Conservation (phyloP, 2,888 invertebrate species). For the Harpagoxenus sublaevis region DNA sequence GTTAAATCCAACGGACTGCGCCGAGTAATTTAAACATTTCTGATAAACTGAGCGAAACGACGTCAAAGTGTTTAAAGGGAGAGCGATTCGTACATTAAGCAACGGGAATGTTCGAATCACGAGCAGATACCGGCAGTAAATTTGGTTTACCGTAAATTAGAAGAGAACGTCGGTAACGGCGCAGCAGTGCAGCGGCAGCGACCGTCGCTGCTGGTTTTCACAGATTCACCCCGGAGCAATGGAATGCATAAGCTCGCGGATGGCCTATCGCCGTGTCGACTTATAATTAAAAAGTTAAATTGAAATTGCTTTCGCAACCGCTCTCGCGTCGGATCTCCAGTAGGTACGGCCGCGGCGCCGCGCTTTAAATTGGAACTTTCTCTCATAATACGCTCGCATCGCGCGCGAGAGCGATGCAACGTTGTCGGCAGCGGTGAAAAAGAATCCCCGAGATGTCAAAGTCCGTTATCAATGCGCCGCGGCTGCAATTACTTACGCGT, state of each 20-base stretch:
- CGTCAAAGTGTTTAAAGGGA: slow-evolving; percentile 33
- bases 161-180: slow-evolving; percentile 56
- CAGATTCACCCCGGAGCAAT: slow-evolving; percentile 48
- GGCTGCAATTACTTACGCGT: slow-evolving; percentile 36
- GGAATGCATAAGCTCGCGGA: slow-evolving; percentile 65
- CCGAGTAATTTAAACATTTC: slow-evolving; percentile 11
- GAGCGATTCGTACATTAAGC: slow-evolving; percentile 32
- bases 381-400: slow-evolving; percentile 27
- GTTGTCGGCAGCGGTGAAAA: slow-evolving; percentile 25
- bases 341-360: background rate
- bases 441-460: slow-evolving; percentile 39
- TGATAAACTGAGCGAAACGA: background rate
- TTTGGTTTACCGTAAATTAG: slow-evolving; percentile 73
- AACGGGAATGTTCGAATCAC: slow-evolving; percentile 59
- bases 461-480: slow-evolving; percentile 35
- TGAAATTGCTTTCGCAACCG: slow-evolving; percentile 70
- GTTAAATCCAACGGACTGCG: background rate
- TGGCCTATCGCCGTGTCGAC: slow-evolving; percentile 68
- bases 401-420: background rate
- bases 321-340: slow-evolving; percentile 61
- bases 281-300: slow-evolving; percentile 77
- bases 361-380: slow-evolving; percentile 70
- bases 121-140: slow-evolving; percentile 72
- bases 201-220: slow-evolving; percentile 13
- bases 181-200: background rate